Conservation (phyloP, 2,113 vertebrate species). For the Ictalurus furcatus region DNA sequence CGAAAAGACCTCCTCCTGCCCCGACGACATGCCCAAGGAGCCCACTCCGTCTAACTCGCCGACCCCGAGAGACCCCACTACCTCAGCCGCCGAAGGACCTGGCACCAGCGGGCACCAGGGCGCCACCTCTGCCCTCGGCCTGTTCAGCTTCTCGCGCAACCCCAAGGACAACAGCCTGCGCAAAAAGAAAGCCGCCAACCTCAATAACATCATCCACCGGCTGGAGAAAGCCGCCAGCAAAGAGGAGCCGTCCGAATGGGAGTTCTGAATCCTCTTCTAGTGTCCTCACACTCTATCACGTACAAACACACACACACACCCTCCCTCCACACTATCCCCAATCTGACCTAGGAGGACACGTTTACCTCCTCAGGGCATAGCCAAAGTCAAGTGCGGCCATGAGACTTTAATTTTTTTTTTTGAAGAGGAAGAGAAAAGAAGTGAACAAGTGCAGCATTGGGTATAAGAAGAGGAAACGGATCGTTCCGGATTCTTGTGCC, state of each 20-base stretch:
- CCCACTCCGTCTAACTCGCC: constrained; percentile 36
- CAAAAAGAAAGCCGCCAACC: constrained; percentile 91
- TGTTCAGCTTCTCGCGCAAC: constrained; percentile 90
- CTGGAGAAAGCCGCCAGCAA: constrained; percentile 89
- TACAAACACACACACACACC: background rate
- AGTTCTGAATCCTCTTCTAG: constrained; percentile 78
- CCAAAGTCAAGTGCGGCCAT: constrained; percentile 77
- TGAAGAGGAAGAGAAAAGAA: constrained; percentile 65
- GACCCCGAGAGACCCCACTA: constrained; percentile 36
- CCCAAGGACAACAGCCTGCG: constrained; percentile 93
- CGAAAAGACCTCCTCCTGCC: constrained; percentile 61
- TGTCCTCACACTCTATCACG: background rate
- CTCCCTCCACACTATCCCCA: constrained; percentile 62
- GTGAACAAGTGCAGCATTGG: constrained; percentile 66
- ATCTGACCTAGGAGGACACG: constrained; percentile 69
- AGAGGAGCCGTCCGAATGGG: constrained; percentile 89
- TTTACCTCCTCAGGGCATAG: constrained; percentile 62
- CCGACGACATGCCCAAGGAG: constrained; percentile 68
- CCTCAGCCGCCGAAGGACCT: constrained; percentile 79
- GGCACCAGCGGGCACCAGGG: constrained; percentile 84
- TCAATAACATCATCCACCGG: constrained; percentile 93
- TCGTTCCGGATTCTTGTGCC: constrained; percentile 81
- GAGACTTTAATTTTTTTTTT: constrained; percentile 50
- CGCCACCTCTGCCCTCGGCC: constrained; percentile 65
- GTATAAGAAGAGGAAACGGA: constrained; percentile 76